Percentiles rank a stretch among this genome's conserved stretches.
Conservation (phyloP, 2,113 vertebrate genomes). For the Nannobrachium achirus region DNA sequence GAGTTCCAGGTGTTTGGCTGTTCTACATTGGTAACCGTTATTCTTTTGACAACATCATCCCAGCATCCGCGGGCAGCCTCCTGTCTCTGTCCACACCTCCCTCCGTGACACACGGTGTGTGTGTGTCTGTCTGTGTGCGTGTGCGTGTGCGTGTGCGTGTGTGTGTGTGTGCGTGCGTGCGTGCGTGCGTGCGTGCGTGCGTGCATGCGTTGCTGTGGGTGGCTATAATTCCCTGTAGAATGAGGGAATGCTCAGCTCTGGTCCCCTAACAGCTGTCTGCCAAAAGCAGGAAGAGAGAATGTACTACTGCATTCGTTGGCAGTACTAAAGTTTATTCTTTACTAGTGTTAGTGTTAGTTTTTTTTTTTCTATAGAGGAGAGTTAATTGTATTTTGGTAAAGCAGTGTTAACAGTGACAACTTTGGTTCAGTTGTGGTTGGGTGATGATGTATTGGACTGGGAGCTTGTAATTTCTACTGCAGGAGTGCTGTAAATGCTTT, state of each 20-base stretch:
- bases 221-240: slow-evolving; percentile 21
- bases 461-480: slow-evolving; percentile 4
- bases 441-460: slow-evolving; percentile 21
- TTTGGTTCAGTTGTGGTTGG: slow-evolving; percentile 56
- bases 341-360: not conserved
- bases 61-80: slow-evolving; percentile 58
- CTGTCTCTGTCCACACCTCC: slow-evolving; percentile 38
- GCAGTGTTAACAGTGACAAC: slow-evolving; percentile 36
- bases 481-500: slow-evolving; percentile 46
- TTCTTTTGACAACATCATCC: slow-evolving; percentile 82
- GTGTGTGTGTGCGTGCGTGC: slow-evolving; percentile 1
- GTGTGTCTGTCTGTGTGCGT: too few relatives aligned
- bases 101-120: too few relatives aligned
- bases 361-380: too few relatives aligned
- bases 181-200: slow-evolving; percentile 26
- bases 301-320: not conserved
- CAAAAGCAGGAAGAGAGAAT: slow-evolving; percentile 11
- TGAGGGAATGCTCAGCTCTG: slow-evolving; percentile 22
- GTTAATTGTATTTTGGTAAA: slow-evolving; percentile 34
- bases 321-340: slow-evolving; percentile 14
- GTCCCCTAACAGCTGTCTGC: slow-evolving; percentile 21
- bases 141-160: not conserved
- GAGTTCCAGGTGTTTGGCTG: slow-evolving; percentile 89
- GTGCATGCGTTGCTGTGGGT: slow-evolving; percentile 1
- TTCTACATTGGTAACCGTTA: slow-evolving; percentile 86